These are phyloP conservation scores for Polydrusus cervinus DNA, from an alignment of 2,888 invertebrate genomes.

Conservation along the genomic window DNA sequence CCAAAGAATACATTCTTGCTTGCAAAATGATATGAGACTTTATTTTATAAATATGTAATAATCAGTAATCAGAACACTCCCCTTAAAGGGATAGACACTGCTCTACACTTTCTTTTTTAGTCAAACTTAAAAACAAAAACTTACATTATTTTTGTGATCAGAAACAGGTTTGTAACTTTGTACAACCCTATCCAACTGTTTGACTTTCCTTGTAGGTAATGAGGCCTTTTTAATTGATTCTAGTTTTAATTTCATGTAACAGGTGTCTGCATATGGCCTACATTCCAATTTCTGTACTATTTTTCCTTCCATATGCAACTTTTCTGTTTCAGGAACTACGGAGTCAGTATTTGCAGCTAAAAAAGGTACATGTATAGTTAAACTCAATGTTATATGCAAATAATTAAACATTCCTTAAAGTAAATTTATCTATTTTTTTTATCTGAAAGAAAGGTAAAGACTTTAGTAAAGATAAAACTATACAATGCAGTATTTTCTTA, in stretches of 20 bases:
- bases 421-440: too few species aligned
- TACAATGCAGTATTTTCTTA: not conserved
- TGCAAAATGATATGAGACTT: too few species aligned
- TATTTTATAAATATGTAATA: too few species aligned
- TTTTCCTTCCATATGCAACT: slow-evolving; percentile 92
- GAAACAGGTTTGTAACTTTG: slow-evolving; percentile 94
- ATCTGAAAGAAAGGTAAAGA: too few species aligned
- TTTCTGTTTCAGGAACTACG: slow-evolving; percentile 85
- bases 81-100: too few species aligned
- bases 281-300: slow-evolving; percentile 98
- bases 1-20: too few species aligned
- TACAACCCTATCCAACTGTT: slow-evolving; percentile 90
- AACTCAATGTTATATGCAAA: not conserved
- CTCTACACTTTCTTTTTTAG: too few species aligned
- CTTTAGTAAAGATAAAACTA: too few species aligned
- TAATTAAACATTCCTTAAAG: not conserved
- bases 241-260: slow-evolving; percentile 93
- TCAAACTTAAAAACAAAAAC: slow-evolving; percentile 61
- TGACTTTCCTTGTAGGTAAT: slow-evolving; percentile 89
- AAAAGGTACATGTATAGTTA: slow-evolving; percentile 29
- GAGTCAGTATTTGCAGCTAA: slow-evolving; percentile 78
- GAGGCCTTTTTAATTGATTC: slow-evolving; percentile 91
- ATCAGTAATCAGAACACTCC: too few species aligned
- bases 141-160: slow-evolving; percentile 93
- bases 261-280: slow-evolving; percentile 88